Evolutionary conservation across 2,797 vertebrate genomes (phyloP).

Genomic region (Momotus momota): DNA sequence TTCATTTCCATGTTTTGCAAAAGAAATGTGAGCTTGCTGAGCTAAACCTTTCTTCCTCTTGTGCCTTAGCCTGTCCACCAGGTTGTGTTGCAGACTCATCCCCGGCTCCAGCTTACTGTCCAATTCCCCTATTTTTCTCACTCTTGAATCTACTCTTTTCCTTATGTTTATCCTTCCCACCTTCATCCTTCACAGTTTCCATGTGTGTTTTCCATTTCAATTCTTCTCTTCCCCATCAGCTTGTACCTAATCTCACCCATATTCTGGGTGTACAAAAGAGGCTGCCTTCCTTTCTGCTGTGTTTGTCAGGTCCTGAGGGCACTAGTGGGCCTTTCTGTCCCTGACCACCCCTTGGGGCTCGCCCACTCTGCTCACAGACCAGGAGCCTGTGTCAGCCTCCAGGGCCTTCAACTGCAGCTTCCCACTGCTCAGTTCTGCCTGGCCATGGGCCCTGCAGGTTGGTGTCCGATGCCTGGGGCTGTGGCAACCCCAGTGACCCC

Average conservation of each 20-base stretch:
- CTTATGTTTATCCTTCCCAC: background rate
- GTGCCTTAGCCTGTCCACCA: background rate
- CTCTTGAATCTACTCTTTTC: background rate
- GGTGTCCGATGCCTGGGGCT: background rate
- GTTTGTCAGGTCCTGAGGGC: background rate
- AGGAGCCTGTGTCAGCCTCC: accelerated
- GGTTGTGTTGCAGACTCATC: background rate
- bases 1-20: background rate
- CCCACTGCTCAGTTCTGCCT: background rate
- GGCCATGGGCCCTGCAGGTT: accelerated
- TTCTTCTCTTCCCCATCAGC: background rate
- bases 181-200: background rate
- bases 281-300: background rate
- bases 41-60: background rate
- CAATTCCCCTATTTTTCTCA: background rate
- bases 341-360: background rate
- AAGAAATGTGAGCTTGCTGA: background rate
- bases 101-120: background rate
- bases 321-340: background rate
- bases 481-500: accelerated
- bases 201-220: background rate
- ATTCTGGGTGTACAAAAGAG: background rate
- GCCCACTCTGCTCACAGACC: background rate
- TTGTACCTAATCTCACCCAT: accelerated
- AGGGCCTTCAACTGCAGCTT: accelerated